phyloP scores from a whole-genome alignment of 2,113 vertebrate genomes.

The Mungos mungo region DNA sequence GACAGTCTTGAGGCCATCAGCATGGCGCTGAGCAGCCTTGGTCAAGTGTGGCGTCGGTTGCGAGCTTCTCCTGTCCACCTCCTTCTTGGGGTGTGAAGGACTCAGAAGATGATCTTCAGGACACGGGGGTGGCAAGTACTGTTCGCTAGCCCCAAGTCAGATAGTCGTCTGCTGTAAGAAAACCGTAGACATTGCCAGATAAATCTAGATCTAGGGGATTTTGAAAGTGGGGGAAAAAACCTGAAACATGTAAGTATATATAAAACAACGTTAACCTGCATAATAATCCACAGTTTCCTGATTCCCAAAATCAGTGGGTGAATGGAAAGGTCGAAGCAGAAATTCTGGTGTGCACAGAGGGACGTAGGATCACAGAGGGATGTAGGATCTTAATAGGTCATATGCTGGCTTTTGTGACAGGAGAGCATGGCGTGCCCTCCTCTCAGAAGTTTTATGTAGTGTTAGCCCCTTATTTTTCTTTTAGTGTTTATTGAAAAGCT shows the following conservation, averaged over 20 bases:
- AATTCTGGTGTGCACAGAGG: not conserved
- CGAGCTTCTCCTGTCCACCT: accelerated
- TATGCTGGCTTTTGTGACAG: not conserved
- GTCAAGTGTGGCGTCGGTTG: not conserved
- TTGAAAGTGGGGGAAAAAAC: not conserved
- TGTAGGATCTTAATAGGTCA: not conserved
- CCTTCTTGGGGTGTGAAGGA: not conserved
- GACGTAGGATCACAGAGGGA: not conserved
- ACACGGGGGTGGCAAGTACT: not conserved
- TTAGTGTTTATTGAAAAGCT: not conserved
- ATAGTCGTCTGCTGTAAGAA: not conserved
- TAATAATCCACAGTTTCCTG: not conserved
- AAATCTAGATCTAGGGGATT: not conserved
- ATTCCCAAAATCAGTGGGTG: not conserved
- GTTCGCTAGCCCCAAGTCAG: not conserved
- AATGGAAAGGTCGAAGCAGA: not conserved
- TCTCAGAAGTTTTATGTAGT: not conserved
- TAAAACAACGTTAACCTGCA: not conserved
- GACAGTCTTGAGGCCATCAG: constrained; percentile 66
- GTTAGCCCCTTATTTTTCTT: not conserved
- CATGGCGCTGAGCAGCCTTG: not conserved
- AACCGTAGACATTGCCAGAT: not conserved
- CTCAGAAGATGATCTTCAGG: not conserved
- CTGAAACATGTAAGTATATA: not conserved
- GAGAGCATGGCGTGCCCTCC: accelerated